Percentiles rank a stretch among this genome's conserved stretches.
These are phyloP conservation scores for Macrobrachium nipponense DNA, from an alignment of 1,140 invertebrate genomes.

Conservation along the genomic window DNA sequence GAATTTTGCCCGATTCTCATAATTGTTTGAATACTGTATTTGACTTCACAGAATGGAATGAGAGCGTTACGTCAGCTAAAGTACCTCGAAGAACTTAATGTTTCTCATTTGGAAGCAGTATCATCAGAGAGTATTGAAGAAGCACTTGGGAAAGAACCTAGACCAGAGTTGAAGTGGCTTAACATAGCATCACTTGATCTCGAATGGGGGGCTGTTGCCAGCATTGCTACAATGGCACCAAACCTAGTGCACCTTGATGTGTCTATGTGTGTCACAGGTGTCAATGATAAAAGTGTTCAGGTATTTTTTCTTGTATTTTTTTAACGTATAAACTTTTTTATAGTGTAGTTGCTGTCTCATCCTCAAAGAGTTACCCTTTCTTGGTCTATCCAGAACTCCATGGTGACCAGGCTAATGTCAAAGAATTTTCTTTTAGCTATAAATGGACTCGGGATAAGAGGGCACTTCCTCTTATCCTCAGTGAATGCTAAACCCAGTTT, in stretches of 20 bases:
- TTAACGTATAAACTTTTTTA: no score
- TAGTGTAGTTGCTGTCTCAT: no score
- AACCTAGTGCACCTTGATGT: constrained; percentile 75
- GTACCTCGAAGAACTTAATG: constrained; percentile 74
- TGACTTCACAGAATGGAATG: constrained; percentile 68
- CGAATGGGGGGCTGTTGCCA: constrained; percentile 74
- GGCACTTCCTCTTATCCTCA: no score
- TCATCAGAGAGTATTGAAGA: constrained; percentile 73
- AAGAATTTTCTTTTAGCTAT: no score
- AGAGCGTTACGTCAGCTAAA: constrained; percentile 71
- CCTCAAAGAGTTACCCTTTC: no score
- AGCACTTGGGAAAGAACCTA: constrained; percentile 65
- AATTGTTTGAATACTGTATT: neutral
- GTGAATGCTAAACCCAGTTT: no score
- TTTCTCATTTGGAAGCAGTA: constrained; percentile 77
- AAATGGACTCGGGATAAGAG: no score
- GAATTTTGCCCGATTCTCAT: no score
- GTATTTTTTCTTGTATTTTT: constrained; percentile 27
- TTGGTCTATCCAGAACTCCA: no score
- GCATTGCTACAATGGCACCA: constrained; percentile 72
- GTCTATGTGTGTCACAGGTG: constrained; percentile 76
- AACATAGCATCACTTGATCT: constrained; percentile 75
- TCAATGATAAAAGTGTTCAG: constrained; percentile 76
- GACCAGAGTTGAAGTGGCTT: constrained; percentile 70
- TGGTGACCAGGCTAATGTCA: no score